A percentile compares a stretch with the other conserved stretches of the same genome.
Conservation (phyloP, 2,113 vertebrate genomes). For the Perccottus glenii region DNA sequence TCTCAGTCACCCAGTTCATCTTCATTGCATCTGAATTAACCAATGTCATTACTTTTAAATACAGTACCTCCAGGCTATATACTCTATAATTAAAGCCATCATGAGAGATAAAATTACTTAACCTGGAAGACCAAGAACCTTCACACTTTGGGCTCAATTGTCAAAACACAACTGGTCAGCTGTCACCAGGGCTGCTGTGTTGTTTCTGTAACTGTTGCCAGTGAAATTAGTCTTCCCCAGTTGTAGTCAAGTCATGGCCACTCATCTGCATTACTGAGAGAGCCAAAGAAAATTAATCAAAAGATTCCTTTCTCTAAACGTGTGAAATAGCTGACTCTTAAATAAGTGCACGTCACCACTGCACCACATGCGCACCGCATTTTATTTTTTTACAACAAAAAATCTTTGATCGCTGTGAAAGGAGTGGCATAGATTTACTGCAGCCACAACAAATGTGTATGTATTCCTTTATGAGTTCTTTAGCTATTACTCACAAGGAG, state of each 20-base stretch:
- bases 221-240: slow-evolving; percentile 17
- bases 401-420: slow-evolving; percentile 65
- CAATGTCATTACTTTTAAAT: no score
- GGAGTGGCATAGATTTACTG: slow-evolving; percentile 70
- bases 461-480: slow-evolving; percentile 78
- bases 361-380: slow-evolving; percentile 44
- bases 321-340: slow-evolving; percentile 54
- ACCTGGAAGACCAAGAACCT: neutral
- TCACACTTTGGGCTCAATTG: neutral
- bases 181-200: slow-evolving; percentile 25
- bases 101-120: neutral
- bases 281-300: slow-evolving; percentile 49
- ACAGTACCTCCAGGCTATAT: no score
- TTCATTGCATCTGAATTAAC: no score
- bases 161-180: slow-evolving; percentile 39
- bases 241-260: slow-evolving; percentile 24
- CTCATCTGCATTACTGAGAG: slow-evolving; percentile 51
- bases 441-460: slow-evolving; percentile 73
- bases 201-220: slow-evolving; percentile 26
- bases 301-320: slow-evolving; percentile 31
- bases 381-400: slow-evolving; percentile 57
- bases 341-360: slow-evolving; percentile 41
- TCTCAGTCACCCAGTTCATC: no score
- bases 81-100: no score
- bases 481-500: slow-evolving; percentile 78